phyloP scores from a whole-genome alignment of 2,797 vertebrate species.

The Nyctalus aviator region DNA sequence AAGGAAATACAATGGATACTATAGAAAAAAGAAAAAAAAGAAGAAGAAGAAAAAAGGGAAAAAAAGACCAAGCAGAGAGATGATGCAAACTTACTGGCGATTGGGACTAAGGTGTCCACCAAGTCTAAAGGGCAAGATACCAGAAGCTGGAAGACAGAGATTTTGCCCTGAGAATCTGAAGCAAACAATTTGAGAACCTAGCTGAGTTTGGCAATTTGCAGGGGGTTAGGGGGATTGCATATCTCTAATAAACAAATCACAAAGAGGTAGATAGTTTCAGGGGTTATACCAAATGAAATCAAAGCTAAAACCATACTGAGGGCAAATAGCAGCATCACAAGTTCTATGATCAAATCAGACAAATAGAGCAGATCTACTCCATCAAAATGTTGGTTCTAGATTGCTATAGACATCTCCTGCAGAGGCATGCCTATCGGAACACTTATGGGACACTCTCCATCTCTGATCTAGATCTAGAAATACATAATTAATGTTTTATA shows the following conservation, averaged over 20 bases:
- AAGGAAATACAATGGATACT: neutral
- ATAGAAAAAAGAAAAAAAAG: neutral
- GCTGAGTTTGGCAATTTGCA: neutral
- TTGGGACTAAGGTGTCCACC: neutral
- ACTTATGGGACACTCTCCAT: neutral
- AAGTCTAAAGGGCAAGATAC: neutral
- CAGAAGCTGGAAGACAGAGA: neutral
- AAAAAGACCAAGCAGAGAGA: neutral
- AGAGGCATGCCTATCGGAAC: neutral
- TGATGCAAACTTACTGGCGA: neutral
- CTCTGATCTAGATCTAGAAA: neutral
- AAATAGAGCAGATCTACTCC: neutral
- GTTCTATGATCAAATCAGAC: slow-evolving; percentile 23
- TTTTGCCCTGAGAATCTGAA: neutral
- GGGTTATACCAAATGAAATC: neutral
- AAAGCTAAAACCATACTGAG: neutral
- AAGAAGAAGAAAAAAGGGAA: too few relatives aligned
- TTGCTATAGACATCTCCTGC: neutral
- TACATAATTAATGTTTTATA: neutral
- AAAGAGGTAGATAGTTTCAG: neutral
- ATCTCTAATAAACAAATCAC: neutral
- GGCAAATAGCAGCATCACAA: neutral
- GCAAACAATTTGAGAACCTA: neutral
- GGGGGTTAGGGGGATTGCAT: too few relatives aligned
- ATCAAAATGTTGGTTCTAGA: neutral